Conservation (phyloP, 1,140 invertebrate species). For the Octopus sinensis region DNA sequence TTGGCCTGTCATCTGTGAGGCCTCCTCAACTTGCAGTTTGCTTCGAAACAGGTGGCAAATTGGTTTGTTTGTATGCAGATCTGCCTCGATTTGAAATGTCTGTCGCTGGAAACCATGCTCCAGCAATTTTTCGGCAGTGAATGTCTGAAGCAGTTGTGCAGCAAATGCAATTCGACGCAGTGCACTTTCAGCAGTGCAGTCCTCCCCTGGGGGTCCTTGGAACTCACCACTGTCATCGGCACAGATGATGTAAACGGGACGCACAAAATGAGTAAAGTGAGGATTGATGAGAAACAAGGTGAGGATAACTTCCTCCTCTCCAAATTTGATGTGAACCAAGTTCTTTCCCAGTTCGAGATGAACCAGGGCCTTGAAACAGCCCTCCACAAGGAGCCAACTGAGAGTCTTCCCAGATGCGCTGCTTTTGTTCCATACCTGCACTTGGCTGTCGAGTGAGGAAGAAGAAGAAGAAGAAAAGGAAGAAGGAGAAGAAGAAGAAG, state of each 20-base stretch:
- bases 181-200: conserved; percentile 72
- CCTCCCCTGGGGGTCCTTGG: conserved; percentile 70
- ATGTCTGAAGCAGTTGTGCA: conserved; percentile 76
- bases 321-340: conserved; percentile 38
- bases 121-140: conserved; percentile 83
- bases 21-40: conserved; percentile 70
- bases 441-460: conserved; percentile 32
- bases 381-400: conserved; percentile 50
- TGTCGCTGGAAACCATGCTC: conserved; percentile 75
- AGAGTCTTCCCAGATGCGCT: conserved; percentile 18
- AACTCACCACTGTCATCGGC: conserved; percentile 71
- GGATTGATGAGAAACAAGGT: conserved; percentile 38
- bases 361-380: conserved; percentile 51
- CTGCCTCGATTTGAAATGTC: conserved; percentile 72
- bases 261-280: conserved; percentile 48
- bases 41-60: conserved; percentile 63
- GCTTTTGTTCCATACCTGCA: conserved; percentile 39
- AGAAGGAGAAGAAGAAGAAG: conserved; percentile 7
- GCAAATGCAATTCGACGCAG: conserved; percentile 74
- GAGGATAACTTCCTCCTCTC: conserved; percentile 38
- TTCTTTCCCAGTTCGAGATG: conserved; percentile 47
- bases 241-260: conserved; percentile 59
- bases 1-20: conserved; percentile 71
- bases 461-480: neutral
- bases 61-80: conserved; percentile 61